phyloP scores from a whole-genome alignment of 2,113 vertebrate genomes.

The Petrocephalus zakoni region DNA sequence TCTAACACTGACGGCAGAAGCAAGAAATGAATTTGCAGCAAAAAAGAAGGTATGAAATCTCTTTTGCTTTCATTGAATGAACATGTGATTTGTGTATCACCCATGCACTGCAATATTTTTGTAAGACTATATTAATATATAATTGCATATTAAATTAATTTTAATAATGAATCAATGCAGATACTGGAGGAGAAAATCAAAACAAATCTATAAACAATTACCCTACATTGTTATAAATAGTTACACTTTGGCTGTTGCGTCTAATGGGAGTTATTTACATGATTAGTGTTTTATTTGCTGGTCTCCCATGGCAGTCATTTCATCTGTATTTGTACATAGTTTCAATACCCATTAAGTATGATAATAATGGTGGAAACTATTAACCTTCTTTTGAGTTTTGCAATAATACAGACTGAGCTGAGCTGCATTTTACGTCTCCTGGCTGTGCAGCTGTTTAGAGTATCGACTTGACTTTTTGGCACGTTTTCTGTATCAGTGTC shows the following conservation, averaged over 20 bases:
- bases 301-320: background rate
- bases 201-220: background rate
- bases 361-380: background rate
- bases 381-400: background rate
- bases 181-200: background rate
- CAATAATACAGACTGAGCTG: background rate
- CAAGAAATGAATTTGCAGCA: background rate
- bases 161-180: background rate
- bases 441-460: background rate
- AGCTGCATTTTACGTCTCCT: background rate
- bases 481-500: background rate
- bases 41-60: background rate
- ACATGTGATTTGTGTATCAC: background rate
- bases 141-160: background rate
- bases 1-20: background rate
- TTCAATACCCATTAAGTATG: background rate
- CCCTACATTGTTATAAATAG: constrained; percentile 4
- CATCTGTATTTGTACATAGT: background rate
- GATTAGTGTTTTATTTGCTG: background rate
- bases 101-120: background rate
- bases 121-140: background rate
- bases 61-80: background rate
- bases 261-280: background rate
- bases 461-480: background rate
- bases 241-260: background rate